These are phyloP conservation scores for Dryobotodes eremita DNA, from an alignment of 2,888 invertebrate species.

Conservation along the genomic window DNA sequence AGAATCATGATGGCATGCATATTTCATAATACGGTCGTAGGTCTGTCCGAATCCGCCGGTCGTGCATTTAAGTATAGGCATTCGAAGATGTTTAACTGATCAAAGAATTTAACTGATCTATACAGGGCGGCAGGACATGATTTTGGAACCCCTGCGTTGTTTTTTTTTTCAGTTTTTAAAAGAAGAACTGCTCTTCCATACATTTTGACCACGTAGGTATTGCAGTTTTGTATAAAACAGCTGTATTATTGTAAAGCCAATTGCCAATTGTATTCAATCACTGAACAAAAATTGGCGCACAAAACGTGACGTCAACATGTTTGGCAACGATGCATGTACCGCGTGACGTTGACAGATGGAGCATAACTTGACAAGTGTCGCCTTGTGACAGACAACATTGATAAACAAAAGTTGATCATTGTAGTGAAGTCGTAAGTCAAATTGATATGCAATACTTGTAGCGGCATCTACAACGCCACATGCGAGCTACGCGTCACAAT, in stretches of 20 bases:
- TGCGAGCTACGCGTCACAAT: too few relatives aligned
- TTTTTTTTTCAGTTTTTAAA: too few relatives aligned
- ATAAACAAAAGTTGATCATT: not conserved
- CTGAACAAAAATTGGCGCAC: constrained; percentile 22
- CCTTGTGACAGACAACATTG: not conserved
- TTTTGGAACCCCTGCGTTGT: too few relatives aligned
- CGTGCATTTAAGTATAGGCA: too few relatives aligned
- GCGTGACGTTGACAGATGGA: constrained; percentile 37
- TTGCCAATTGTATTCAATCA: not conserved
- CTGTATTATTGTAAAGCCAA: not conserved
- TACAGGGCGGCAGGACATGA: too few relatives aligned
- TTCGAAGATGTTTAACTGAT: not conserved
- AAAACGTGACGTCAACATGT: constrained; percentile 34
- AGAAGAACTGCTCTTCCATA: too few relatives aligned
- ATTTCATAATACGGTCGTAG: too few relatives aligned
- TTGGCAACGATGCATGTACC: constrained; percentile 25
- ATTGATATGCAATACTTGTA: not conserved
- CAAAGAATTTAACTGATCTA: not conserved
- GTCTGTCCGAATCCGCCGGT: too few relatives aligned
- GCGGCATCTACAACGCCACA: too few relatives aligned
- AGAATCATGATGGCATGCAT: too few relatives aligned
- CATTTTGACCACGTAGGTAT: too few relatives aligned
- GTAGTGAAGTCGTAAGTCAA: not conserved
- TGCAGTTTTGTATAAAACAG: too few relatives aligned
- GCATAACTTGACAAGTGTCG: not conserved